These are phyloP conservation scores for Chaenogobius annularis DNA, from an alignment of 2,113 vertebrate species.

Conservation along the genomic window DNA sequence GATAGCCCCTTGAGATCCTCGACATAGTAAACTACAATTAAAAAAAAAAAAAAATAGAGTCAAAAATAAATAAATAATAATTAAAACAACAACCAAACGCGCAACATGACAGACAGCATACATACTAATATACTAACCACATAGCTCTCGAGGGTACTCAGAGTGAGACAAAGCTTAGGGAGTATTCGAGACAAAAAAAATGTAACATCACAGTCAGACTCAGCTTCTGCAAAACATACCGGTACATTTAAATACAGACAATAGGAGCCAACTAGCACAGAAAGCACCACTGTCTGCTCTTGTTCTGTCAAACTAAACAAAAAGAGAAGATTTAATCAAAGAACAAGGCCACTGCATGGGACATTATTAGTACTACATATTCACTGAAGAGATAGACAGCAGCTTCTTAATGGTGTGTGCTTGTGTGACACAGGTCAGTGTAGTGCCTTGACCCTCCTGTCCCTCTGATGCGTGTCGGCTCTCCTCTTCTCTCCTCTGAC, in stretches of 20 bases:
- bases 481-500: constrained; percentile 77
- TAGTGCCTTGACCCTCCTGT: constrained; percentile 33
- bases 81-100: too few species aligned
- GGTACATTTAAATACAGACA: constrained; percentile 65
- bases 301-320: constrained; percentile 68
- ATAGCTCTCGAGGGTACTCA: too few species aligned
- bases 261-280: constrained; percentile 54
- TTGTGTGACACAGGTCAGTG: constrained; percentile 62
- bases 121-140: too few species aligned
- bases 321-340: constrained; percentile 21
- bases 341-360: constrained; percentile 31
- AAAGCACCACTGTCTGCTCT: constrained; percentile 66
- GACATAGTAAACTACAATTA: too few species aligned
- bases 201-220: constrained; percentile 54
- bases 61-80: too few species aligned
- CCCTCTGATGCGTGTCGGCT: constrained; percentile 76
- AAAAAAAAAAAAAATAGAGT: too few species aligned
- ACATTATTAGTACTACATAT: constrained; percentile 40
- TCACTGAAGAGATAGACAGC: constrained; percentile 2
- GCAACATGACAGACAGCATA: too few species aligned
- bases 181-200: too few species aligned
- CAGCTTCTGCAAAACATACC: constrained; percentile 46
- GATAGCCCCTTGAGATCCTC: too few species aligned
- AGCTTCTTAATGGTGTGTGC: constrained; percentile 26
- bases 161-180: too few species aligned